Evolutionary conservation across 2,888 invertebrate genomes (phyloP), one percentile per base, ranked within the genome.

Genomic region (Leptopilina drosophilae): DNA sequence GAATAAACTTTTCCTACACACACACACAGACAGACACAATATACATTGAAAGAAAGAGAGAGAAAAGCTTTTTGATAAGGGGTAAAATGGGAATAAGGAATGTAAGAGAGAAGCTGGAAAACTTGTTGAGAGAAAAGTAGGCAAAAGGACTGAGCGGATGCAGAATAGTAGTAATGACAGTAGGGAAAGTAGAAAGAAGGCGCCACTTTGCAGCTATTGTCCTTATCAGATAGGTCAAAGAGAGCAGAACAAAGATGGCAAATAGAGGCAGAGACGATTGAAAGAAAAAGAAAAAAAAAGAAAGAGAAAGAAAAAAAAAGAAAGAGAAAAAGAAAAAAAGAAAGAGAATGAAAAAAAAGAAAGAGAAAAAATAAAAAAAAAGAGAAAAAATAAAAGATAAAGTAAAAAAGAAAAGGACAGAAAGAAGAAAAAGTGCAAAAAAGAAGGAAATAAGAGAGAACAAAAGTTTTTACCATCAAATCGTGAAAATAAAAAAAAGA

Each of bases 171-270:
- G 76, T 76, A 76, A 64, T 64, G 64, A 64, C 64, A 64, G 33
- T 64, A 40, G 78, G 78, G 82, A 83, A 84, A 82, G 79, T 82
- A 80, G 78, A 81, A 82, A 82, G 82, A 86, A 84, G 80, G 84
- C 83, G 82, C 83, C 84, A 83, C 85, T 86, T 87, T 87, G 84
- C 85, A 85, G 84, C 85, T 84, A 87, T 88, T 87, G 86, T 87
- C 84, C 85, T 87, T 88, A 87, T 86, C 86, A 81, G 77, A 67
- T 75, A 77, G 66, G 77, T 78, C 77, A 77, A 67, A 78, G 67
- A 78, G 69, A 67, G 49, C 11, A 53, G 65, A 15, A 42, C 42
- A 67, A 76, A 69, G 77, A 79, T 69, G 75, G 69, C 77, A 82
- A 81, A 82, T 77, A 81, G 81, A 78, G 73, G 82, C 76, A 78